Evolutionary conservation across 2,113 vertebrate genomes (phyloP).

Genomic region (Spilogale gracilis): DNA sequence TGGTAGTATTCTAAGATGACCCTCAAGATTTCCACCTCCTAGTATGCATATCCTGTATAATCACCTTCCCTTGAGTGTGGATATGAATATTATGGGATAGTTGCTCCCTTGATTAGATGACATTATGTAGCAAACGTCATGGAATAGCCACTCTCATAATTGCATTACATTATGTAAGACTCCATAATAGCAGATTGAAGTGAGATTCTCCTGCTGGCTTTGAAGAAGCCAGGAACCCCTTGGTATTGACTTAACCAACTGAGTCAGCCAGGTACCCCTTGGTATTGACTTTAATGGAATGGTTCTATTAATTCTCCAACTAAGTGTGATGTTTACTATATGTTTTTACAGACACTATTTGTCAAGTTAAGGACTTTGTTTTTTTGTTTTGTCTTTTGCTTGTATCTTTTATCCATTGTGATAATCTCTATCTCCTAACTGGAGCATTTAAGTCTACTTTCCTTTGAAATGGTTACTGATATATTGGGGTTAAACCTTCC

Average conservation of each 20-base stretch:
- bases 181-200: neutral
- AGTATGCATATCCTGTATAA: neutral
- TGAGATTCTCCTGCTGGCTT: neutral
- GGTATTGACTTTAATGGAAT: neutral
- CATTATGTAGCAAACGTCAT: neutral
- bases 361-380: neutral
- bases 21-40: neutral
- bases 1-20: neutral
- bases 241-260: neutral
- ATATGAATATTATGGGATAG: neutral
- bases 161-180: constrained; percentile 13
- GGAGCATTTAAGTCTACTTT: constrained; percentile 3
- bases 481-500: neutral
- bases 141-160: neutral
- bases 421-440: neutral
- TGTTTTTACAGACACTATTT: neutral
- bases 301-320: neutral
- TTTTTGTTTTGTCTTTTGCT: constrained; percentile 1
- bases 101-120: neutral
- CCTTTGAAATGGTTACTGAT: neutral
- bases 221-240: neutral
- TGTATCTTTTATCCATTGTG: neutral
- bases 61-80: neutral
- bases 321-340: neutral
- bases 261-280: neutral